Evolutionary conservation across 2,797 vertebrate species (phyloP).

Genomic region (Hyperoplus immaculatus): DNA sequence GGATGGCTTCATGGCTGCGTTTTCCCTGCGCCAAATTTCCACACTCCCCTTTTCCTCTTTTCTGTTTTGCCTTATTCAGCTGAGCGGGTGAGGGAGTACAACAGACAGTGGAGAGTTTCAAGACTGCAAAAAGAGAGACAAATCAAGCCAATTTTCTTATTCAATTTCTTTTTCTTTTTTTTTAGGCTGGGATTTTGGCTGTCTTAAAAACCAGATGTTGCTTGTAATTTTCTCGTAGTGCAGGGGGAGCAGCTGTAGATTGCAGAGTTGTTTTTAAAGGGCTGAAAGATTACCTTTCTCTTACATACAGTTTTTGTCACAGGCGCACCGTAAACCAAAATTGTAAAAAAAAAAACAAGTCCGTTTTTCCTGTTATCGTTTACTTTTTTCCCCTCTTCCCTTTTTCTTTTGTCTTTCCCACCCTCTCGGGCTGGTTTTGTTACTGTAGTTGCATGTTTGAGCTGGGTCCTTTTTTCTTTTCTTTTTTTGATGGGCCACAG

Average conservation of each 20-base stretch:
- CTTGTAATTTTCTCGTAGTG: constrained; percentile 90
- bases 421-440: constrained; percentile 55
- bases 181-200: constrained; percentile 86
- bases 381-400: constrained; percentile 52
- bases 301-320: constrained; percentile 60
- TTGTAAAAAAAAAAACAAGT: constrained; percentile 66
- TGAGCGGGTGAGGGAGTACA: constrained; percentile 74
- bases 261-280: constrained; percentile 70
- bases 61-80: constrained; percentile 78
- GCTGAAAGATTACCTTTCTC: constrained; percentile 67
- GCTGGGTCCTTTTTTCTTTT: constrained; percentile 17
- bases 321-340: constrained; percentile 54
- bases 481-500: constrained; percentile 60
- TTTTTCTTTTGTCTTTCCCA: constrained; percentile 64
- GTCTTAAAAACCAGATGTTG: constrained; percentile 92
- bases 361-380: constrained; percentile 57
- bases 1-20: constrained; percentile 83
- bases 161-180: constrained; percentile 65
- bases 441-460: constrained; percentile 66
- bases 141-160: constrained; percentile 82
- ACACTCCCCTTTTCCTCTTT: constrained; percentile 73
- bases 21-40: constrained; percentile 81
- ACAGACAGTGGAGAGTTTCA: constrained; percentile 70
- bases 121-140: constrained; percentile 68
- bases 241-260: constrained; percentile 84